Evolutionary conservation across 2,113 vertebrate species (phyloP), one percentile per base, ranked within the genome.

Genomic region (Corythaixoides concolor): DNA sequence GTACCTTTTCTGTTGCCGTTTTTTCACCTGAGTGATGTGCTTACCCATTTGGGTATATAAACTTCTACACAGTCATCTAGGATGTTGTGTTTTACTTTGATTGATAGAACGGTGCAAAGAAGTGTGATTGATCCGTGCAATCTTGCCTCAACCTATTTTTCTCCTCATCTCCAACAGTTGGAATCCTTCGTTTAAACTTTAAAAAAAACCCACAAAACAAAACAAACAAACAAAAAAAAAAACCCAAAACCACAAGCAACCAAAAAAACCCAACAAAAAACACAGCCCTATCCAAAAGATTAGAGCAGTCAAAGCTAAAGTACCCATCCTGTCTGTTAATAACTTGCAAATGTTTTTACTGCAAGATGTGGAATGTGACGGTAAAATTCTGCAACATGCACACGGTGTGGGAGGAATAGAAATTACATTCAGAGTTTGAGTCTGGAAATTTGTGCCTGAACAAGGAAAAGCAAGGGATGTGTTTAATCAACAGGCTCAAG

Each of bases 401-500:
- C 26, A 76, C 30, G 37, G 78, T 95, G 91, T 96, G 88, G 95
- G 95, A 94, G 94, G 95, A 96, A 96, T 94, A 88, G 85, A 97
- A 97, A 95, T 96, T 94, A 88, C 88, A 79, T 83, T 97, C 88
- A 80, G 87, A 80, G 53, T 85, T 41, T 89, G 85, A 96, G 95
- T 85, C 88, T 96, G 91, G 68, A 95, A 93, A 97, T 96, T 96
- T 96, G 66, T 94, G 91, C 75, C 91, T 85, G 90, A 97, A 90
- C 85, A 63, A 82, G 58, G 81, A 94, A 94, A 96, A 96, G 81
- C 85, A 96, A 96, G 85, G 90, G 95, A 96, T 94, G 85, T 91
- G 85, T 96, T 97, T 96, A 95, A 95, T 91, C 95, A 97, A 90
- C 94, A 93, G 90, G 79, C 94, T 96, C 69, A 91, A 94, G 70